Evolutionary conservation across 1,140 invertebrate species (phyloP).

Genomic region (Drosophila watanabei): DNA sequence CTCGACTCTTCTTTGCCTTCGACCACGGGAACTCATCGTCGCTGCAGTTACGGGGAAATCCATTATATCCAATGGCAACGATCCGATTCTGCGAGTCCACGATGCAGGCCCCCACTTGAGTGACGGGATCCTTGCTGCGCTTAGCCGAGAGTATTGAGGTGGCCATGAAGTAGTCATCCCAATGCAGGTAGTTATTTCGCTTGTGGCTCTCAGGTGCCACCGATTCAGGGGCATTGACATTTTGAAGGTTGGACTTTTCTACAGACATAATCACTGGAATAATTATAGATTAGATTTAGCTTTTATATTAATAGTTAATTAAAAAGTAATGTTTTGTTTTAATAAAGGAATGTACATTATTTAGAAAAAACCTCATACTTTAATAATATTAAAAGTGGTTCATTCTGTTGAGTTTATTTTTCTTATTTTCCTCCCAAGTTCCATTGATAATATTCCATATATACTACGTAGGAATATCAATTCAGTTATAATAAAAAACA

Average conservation of each 20-base stretch:
- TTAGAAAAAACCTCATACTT: too few relatives aligned
- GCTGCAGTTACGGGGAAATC: conserved; percentile 95
- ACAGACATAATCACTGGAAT: conserved; percentile 47
- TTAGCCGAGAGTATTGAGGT: conserved; percentile 91
- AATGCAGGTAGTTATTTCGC: conserved; percentile 83
- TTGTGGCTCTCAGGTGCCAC: conserved; percentile 34
- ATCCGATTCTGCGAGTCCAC: conserved; percentile 96
- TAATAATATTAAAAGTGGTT: background rate
- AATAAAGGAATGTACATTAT: too few relatives aligned
- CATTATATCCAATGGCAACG: conserved; percentile 98
- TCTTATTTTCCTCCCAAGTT: background rate
- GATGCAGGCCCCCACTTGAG: conserved; percentile 97
- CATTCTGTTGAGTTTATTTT: background rate
- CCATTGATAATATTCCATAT: conserved; percentile 10
- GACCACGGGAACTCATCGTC: conserved; percentile 97
- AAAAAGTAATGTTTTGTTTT: too few relatives aligned
- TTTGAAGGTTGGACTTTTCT: background rate
- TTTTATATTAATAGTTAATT: too few relatives aligned
- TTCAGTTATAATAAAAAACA: conserved; percentile 4
- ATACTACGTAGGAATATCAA: background rate
- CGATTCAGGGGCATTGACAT: background rate
- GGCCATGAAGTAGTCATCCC: conserved; percentile 98
- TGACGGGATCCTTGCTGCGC: conserved; percentile 96
- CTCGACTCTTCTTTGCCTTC: conserved; percentile 85
- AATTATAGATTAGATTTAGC: background rate